Percentiles rank a stretch among this genome's conserved stretches.
Evolutionary conservation across 1,140 invertebrate genomes (phyloP).

Genomic region (Drosophila sucinea): DNA sequence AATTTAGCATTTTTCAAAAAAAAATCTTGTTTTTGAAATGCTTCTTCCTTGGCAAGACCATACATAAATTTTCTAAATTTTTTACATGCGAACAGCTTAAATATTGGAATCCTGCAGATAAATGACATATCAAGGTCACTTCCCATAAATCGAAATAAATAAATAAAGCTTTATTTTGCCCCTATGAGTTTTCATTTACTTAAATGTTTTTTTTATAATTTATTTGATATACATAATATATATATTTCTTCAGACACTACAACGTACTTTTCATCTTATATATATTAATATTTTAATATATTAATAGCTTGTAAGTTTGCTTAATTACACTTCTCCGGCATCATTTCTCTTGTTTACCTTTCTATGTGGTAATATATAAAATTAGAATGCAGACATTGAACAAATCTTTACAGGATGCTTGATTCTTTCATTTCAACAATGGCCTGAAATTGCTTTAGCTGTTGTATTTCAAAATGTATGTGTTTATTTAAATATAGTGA

Average conservation of each 20-base stretch:
- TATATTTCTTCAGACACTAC: slow-evolving; percentile 56
- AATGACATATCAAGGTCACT: too few relatives aligned
- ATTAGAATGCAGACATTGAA: slow-evolving; percentile 53
- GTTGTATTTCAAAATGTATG: slow-evolving; percentile 48
- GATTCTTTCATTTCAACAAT: slow-evolving; percentile 17
- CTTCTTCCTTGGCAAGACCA: too few relatives aligned
- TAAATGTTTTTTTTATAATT: slow-evolving; percentile 57
- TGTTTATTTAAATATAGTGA: slow-evolving; percentile 66
- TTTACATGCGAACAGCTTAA: too few relatives aligned
- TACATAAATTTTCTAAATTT: too few relatives aligned
- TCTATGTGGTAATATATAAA: slow-evolving; percentile 55
- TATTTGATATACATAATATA: slow-evolving; percentile 69
- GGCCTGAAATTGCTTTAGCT: slow-evolving; percentile 30
- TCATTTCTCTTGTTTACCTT: slow-evolving; percentile 24
- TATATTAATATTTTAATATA: slow-evolving; percentile 36
- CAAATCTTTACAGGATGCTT: slow-evolving; percentile 29
- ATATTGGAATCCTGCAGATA: too few relatives aligned
- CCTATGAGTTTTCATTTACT: background rate
- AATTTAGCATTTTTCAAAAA: too few relatives aligned
- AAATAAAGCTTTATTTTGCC: background rate
- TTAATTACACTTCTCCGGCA: slow-evolving; percentile 55
- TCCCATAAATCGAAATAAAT: background rate
- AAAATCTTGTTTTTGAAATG: too few relatives aligned
- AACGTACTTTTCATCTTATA: slow-evolving; percentile 27
- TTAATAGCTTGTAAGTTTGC: slow-evolving; percentile 55